phyloP scores from a whole-genome alignment of 2,797 vertebrate genomes.

The Pampus argenteus region DNA sequence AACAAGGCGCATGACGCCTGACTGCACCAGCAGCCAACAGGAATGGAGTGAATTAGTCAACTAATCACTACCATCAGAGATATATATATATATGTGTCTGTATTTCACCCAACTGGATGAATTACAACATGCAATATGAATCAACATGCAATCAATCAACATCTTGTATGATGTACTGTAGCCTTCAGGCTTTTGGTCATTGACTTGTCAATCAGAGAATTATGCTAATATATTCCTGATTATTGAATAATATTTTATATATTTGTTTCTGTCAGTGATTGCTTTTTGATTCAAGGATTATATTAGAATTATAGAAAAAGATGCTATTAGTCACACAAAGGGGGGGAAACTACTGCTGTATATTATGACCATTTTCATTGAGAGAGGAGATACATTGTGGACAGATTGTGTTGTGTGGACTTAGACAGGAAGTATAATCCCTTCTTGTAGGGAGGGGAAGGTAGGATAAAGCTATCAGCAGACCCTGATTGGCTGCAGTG shows the following conservation, averaged over 20 bases:
- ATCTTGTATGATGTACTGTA: background rate
- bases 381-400: conserved; percentile 23
- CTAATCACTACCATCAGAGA: background rate
- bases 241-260: background rate
- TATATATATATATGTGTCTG: background rate
- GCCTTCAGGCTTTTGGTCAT: too few species aligned
- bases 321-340: conserved; percentile 1
- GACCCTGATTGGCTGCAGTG: conserved; percentile 42
- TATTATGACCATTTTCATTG: conserved; percentile 23
- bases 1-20: background rate
- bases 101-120: background rate
- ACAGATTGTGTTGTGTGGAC: conserved; percentile 74
- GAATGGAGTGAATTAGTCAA: too few species aligned
- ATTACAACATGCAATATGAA: background rate
- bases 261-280: background rate
- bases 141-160: background rate
- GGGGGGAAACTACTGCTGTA: background rate
- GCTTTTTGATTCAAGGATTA: conserved; percentile 10
- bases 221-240: background rate
- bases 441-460: conserved; percentile 45
- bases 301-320: conserved; percentile 28
- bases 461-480: conserved; percentile 63
- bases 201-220: background rate
- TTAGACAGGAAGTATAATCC: conserved; percentile 78
- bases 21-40: background rate